Base-by-base conservation (phyloP, 2,113 vertebrate genomes). In the Petrocephalus microphthalmus region DNA sequence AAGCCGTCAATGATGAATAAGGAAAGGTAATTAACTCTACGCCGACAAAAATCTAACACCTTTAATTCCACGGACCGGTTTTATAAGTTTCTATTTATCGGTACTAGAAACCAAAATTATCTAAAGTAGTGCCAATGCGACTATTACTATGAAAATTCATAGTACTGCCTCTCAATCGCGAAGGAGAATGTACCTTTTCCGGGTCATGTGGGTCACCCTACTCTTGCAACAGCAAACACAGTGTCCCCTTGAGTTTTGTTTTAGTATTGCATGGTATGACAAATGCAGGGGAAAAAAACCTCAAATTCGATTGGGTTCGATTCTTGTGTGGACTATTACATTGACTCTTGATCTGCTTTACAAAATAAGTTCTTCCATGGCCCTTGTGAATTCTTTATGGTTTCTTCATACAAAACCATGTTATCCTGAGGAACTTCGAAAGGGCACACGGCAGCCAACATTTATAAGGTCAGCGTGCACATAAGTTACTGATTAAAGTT, bases 121-220 rank as follows among this genome's bases (percentile, higher is more conserved):
- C 67, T 74, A 37, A 33, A 74, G 33, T 7, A 74, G 5, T 15
- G 3, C 15, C 33, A 3, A 78, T 42, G 33, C 6, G 17, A 2
- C 33, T 74, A 29, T 7, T 74, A 3, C 67, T 37, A 7, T 1
- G 11, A 71, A 83, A 45, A 51, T 84, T 7, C 15, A 29, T 19
- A 42, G 13, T 78, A 33, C 33, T 42, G 33, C 33, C 8, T 20
- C 37, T 42, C 71, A 78, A 33, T 42, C 37, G 71, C 6, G 71
- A 78, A 78, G 19, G 17, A 53, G 78, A 87, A 90, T 17, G 84
- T 6, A 84, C 82, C 82, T 84, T 81, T 94, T 94, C 95, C 94
- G 93, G 93, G 86, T 90, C 86, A 10, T 51, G 56, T 3, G 5
- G 87, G 67, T 78, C 25, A 7, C 22, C 49, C 52, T 15, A 33